These are phyloP conservation scores for Orthosia incerta DNA, from an alignment of 2,888 invertebrate species.

Conservation along the genomic window DNA sequence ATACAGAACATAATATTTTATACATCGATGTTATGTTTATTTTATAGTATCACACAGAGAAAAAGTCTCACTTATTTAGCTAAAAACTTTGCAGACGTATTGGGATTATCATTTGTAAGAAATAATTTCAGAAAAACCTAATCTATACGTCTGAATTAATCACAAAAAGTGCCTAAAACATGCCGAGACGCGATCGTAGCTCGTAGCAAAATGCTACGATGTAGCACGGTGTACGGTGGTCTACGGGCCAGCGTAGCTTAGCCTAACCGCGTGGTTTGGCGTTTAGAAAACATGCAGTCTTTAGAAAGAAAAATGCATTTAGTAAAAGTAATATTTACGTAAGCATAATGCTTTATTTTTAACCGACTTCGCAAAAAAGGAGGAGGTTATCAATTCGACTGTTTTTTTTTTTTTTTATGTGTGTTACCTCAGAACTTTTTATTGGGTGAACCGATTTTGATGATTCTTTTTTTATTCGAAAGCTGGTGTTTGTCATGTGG, in stretches of 20 bases:
- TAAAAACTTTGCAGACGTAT: neutral
- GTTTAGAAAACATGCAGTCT: neutral
- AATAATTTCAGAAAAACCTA: neutral
- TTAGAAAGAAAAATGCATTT: too few relatives aligned
- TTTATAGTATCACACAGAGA: neutral
- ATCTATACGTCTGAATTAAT: neutral
- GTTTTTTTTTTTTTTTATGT: too few relatives aligned
- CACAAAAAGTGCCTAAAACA: neutral
- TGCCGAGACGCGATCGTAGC: slow-evolving; percentile 2
- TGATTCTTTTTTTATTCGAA: too few relatives aligned
- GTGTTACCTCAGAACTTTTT: too few relatives aligned
- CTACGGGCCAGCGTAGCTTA: slow-evolving; percentile 11
- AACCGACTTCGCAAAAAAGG: too few relatives aligned
- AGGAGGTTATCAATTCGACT: too few relatives aligned
- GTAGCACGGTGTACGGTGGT: slow-evolving; percentile 5
- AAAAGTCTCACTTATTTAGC: neutral
- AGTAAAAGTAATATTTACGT: too few relatives aligned
- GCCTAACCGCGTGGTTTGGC: neutral
- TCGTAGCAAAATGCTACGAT: slow-evolving; percentile 36
- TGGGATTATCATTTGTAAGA: neutral
- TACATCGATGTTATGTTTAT: neutral
- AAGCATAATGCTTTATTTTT: too few relatives aligned
- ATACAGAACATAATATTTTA: neutral
- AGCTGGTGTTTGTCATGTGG: too few relatives aligned
- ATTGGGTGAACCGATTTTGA: too few relatives aligned